Conservation (phyloP, 1,140 invertebrate species). For the Amyelois transitella region DNA sequence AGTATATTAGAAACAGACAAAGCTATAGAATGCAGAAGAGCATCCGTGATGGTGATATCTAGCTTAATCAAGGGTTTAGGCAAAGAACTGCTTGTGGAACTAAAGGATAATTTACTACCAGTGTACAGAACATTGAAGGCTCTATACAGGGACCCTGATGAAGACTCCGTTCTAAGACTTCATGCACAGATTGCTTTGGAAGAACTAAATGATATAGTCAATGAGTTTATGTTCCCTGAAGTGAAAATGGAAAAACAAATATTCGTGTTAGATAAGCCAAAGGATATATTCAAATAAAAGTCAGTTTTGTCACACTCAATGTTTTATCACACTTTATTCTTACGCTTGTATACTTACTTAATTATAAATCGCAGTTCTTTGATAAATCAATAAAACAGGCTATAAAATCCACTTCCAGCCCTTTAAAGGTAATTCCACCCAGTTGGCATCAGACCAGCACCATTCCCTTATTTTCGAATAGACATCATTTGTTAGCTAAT, state of each 20-base stretch:
- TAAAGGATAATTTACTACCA: slow-evolving; percentile 79
- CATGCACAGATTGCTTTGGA: slow-evolving; percentile 85
- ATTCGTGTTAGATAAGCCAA: slow-evolving; percentile 58
- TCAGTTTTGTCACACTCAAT: slow-evolving; percentile 2
- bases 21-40: slow-evolving; percentile 81
- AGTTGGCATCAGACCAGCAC: no score
- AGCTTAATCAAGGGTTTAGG: slow-evolving; percentile 84
- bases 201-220: slow-evolving; percentile 83
- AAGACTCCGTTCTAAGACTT: slow-evolving; percentile 81
- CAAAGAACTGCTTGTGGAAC: slow-evolving; percentile 77
- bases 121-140: slow-evolving; percentile 82
- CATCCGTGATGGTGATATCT: slow-evolving; percentile 84
- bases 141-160: slow-evolving; percentile 76
- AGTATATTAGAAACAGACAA: slow-evolving; percentile 81
- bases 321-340: slow-evolving; percentile 20
- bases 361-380: background rate
- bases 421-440: no score
- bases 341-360: slow-evolving; percentile 8
- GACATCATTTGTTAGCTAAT: no score
- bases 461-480: no score
- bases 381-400: background rate
- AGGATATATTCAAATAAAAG: slow-evolving; percentile 53
- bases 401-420: no score
- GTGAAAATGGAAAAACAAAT: slow-evolving; percentile 79
- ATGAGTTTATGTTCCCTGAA: slow-evolving; percentile 75